Evolutionary conservation across 1,140 invertebrate species (phyloP).

Genomic region (Leptestheria dahalacensis): DNA sequence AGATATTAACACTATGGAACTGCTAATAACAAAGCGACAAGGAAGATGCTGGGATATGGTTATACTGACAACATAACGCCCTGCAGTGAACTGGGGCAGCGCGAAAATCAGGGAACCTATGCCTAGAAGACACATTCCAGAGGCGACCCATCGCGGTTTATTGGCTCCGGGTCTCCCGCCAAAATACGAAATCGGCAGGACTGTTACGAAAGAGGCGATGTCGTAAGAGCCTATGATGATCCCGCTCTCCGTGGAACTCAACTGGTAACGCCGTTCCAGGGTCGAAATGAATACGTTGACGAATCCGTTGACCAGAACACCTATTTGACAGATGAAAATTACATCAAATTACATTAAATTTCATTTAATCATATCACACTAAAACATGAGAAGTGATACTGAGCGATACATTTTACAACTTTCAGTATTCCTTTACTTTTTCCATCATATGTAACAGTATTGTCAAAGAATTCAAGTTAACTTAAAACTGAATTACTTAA

Average conservation of each 20-base stretch:
- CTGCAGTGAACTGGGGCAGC: constrained; percentile 69
- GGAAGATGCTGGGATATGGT: too few species aligned
- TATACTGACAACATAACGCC: constrained; percentile 17
- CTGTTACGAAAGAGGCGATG: constrained; percentile 58
- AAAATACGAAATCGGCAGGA: constrained; percentile 72
- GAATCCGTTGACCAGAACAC: constrained; percentile 75
- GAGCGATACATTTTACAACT: too few species aligned
- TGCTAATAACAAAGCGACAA: too few species aligned
- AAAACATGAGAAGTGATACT: too few species aligned
- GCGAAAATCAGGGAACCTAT: constrained; percentile 83
- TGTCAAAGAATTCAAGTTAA: too few species aligned
- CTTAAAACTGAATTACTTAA: too few species aligned
- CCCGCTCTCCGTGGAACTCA: constrained; percentile 60
- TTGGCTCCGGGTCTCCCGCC: constrained; percentile 52
- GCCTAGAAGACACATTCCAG: constrained; percentile 75
- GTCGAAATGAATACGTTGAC: constrained; percentile 76
- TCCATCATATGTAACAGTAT: too few species aligned
- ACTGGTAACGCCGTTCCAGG: constrained; percentile 65
- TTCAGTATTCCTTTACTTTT: too few species aligned
- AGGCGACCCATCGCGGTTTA: constrained; percentile 63
- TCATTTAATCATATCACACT: not conserved
- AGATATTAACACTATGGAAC: too few species aligned
- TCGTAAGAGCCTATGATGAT: constrained; percentile 69
- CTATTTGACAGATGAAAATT: too few species aligned
- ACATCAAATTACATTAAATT: constrained; percentile 4